Evolutionary conservation across 2,113 vertebrate genomes (phyloP).

Genomic region (Oryzias melastigma): DNA sequence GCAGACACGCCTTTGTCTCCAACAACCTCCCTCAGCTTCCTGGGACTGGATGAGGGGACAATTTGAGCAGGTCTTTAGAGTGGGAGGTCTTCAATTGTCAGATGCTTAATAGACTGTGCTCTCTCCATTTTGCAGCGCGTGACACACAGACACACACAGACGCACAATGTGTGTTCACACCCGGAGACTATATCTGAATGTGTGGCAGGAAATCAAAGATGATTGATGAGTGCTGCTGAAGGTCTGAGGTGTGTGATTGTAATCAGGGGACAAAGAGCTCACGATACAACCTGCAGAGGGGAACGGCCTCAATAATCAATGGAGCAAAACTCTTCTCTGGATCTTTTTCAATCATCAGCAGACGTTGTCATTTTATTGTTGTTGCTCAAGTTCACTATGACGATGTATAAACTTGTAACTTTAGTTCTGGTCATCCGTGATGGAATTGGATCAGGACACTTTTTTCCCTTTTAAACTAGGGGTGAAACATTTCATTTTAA

Average conservation of each 20-base stretch:
- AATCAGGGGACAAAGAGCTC: slow-evolving; percentile 59
- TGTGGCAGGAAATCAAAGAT: slow-evolving; percentile 75
- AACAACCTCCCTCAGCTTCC: slow-evolving; percentile 39
- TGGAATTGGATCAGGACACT: too few relatives aligned
- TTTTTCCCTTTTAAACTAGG: too few relatives aligned
- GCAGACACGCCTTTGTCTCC: slow-evolving; percentile 54
- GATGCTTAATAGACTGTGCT: slow-evolving; percentile 73
- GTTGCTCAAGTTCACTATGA: slow-evolving; percentile 4
- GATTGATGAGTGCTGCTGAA: slow-evolving; percentile 69
- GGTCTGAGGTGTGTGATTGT: slow-evolving; percentile 64
- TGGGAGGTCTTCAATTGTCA: slow-evolving; percentile 76
- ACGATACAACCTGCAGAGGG: slow-evolving; percentile 28
- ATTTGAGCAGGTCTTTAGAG: slow-evolving; percentile 63
- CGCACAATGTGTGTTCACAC: slow-evolving; percentile 7
- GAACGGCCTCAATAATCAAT: slow-evolving; percentile 61
- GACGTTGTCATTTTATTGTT: not conserved
- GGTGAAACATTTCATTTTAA: too few relatives aligned
- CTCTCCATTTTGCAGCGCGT: slow-evolving; percentile 51
- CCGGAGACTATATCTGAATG: slow-evolving; percentile 36
- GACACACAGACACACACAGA: slow-evolving; percentile 17
- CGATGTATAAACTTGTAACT: not conserved
- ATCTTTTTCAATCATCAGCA: slow-evolving; percentile 30
- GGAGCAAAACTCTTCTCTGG: slow-evolving; percentile 16
- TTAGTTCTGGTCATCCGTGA: slow-evolving; percentile 2
- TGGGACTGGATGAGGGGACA: slow-evolving; percentile 53